Conservation (phyloP, 2,888 invertebrate species). For the Dolomedes plantarius region DNA sequence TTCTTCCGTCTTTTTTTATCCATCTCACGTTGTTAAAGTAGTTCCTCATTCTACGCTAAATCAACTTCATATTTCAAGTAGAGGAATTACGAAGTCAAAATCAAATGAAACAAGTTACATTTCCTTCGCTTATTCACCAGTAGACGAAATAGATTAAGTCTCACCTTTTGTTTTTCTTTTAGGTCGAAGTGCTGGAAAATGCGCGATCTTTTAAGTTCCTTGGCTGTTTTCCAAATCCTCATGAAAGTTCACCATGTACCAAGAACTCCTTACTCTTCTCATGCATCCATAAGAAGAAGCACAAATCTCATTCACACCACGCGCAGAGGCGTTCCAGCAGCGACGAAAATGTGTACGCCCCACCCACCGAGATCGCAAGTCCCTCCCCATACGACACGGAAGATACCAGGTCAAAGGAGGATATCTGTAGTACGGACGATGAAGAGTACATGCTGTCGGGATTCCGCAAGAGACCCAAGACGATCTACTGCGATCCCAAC, state of each 20-base stretch:
- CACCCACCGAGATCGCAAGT: constrained; percentile 19
- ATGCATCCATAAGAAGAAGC: constrained; percentile 64
- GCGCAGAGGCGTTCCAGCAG: constrained; percentile 44
- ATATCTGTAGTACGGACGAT: constrained; percentile 44
- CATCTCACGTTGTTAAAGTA: too few species aligned
- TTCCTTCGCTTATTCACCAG: too few species aligned
- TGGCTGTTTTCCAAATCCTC: constrained; percentile 72
- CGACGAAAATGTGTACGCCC: constrained; percentile 66
- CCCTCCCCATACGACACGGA: constrained; percentile 42
- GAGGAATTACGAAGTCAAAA: too few species aligned
- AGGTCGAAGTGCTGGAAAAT: constrained; percentile 69
- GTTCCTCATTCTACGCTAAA: too few species aligned
- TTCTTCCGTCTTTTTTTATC: too few species aligned
- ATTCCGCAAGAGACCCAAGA: constrained; percentile 86
- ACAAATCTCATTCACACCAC: constrained; percentile 14
- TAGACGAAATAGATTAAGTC: too few species aligned
- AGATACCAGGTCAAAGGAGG: constrained; percentile 49
- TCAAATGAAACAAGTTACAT: too few species aligned
- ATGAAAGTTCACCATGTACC: constrained; percentile 71
- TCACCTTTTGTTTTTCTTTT: constrained; percentile 1
- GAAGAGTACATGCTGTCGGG: constrained; percentile 80
- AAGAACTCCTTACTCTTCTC: constrained; percentile 72
- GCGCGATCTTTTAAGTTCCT: constrained; percentile 67
- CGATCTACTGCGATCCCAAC: constrained; percentile 80
- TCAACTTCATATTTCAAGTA: too few species aligned